phyloP scores from a whole-genome alignment of 2,797 vertebrate species.

The Neomorphus geoffroyi region DNA sequence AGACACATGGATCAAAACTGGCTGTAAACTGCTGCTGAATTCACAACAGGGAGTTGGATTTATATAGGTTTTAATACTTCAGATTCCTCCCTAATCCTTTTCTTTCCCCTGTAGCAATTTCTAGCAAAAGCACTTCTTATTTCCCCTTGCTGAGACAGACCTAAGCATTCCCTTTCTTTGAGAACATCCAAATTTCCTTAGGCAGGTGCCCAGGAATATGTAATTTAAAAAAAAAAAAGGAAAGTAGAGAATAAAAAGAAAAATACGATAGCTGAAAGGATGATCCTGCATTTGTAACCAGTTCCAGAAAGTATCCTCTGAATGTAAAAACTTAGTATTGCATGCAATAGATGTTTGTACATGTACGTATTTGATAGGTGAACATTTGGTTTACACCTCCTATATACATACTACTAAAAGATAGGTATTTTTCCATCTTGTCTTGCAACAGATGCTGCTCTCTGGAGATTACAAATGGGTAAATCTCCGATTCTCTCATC shows the following conservation, averaged over 20 bases:
- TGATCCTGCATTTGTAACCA: not conserved
- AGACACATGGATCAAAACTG: not conserved
- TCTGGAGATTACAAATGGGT: not conserved
- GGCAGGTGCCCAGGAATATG: slow-evolving; percentile 5
- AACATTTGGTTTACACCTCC: not conserved
- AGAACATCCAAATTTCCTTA: not conserved
- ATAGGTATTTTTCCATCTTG: not conserved
- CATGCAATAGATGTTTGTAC: not conserved
- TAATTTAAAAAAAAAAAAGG: not conserved
- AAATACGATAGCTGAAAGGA: not conserved
- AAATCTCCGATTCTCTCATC: not conserved
- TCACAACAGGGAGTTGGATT: slow-evolving; percentile 15
- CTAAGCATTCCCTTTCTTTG: not conserved
- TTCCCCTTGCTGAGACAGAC: slow-evolving; percentile 16
- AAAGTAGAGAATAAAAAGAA: not conserved
- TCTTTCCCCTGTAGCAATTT: slow-evolving; percentile 9
- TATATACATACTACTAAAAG: not conserved
- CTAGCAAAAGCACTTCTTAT: slow-evolving; percentile 8
- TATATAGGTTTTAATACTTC: slow-evolving; percentile 9
- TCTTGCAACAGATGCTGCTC: not conserved
- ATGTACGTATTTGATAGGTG: not conserved
- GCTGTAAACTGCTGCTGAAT: slow-evolving; percentile 13
- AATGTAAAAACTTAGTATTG: not conserved
- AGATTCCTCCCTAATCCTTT: slow-evolving; percentile 3
- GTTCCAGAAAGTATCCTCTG: not conserved